Percentiles rank a stretch among this genome's conserved stretches.
These are phyloP conservation scores for Centroberyx gerrardi DNA, from an alignment of 2,797 vertebrate genomes.

Conservation along the genomic window DNA sequence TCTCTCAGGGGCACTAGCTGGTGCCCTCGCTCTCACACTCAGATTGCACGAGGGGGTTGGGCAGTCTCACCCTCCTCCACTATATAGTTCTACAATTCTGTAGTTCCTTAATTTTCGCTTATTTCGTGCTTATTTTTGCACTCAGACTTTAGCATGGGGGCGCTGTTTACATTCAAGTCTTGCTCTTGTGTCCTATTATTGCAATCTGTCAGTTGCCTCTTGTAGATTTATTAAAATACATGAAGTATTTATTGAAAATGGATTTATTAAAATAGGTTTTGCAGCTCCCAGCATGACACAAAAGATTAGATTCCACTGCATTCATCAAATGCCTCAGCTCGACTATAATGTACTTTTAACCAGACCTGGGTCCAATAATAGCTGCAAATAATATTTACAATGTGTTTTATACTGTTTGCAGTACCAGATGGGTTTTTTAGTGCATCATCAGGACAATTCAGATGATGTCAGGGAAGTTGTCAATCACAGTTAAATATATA, in stretches of 20 bases:
- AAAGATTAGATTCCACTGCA: too few relatives aligned
- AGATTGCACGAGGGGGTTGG: conserved; percentile 45
- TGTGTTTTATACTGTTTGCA: too few relatives aligned
- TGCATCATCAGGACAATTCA: too few relatives aligned
- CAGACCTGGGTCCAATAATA: too few relatives aligned
- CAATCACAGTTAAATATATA: too few relatives aligned
- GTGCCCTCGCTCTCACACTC: conserved; percentile 72
- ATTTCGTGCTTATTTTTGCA: conserved; percentile 2
- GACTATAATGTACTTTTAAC: too few relatives aligned
- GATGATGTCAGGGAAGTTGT: too few relatives aligned
- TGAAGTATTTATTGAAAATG: conserved; percentile 7
- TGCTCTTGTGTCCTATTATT: neutral
- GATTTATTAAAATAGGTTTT: conserved; percentile 3
- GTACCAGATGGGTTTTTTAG: too few relatives aligned
- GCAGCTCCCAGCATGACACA: conserved; percentile 1
- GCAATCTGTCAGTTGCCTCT: too few relatives aligned
- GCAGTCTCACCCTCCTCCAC: conserved; percentile 34
- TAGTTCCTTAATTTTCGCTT: neutral
- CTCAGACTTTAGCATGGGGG: neutral
- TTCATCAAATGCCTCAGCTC: too few relatives aligned
- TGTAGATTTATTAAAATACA: neutral
- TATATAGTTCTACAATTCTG: neutral
- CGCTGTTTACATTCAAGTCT: neutral
- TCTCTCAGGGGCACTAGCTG: conserved; percentile 81
- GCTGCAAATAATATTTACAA: too few relatives aligned